Percentiles rank a stretch among this genome's conserved stretches.
Conservation (phyloP, 1,140 invertebrate species). For the Nilaparvata lugens region DNA sequence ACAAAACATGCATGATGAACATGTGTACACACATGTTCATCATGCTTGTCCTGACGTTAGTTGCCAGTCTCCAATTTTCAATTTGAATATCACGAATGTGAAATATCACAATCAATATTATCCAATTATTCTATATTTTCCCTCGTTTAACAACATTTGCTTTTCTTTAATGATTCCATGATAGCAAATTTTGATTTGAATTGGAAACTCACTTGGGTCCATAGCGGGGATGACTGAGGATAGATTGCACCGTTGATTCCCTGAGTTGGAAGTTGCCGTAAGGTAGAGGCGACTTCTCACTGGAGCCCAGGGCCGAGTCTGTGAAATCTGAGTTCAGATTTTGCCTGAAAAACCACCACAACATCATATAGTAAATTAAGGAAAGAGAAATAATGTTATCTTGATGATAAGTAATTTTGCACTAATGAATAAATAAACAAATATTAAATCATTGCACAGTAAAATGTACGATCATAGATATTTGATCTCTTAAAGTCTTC, state of each 20-base stretch:
- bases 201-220: slow-evolving; percentile 60
- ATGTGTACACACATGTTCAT: too few species aligned
- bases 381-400: not conserved
- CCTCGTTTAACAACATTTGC: too few species aligned
- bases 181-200: not conserved
- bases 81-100: too few species aligned
- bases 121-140: too few species aligned
- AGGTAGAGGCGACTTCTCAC: slow-evolving; percentile 79
- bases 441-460: not conserved
- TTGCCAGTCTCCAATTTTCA: too few species aligned
- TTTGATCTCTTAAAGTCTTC: too few species aligned
- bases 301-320: slow-evolving; percentile 81
- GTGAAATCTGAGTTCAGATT: slow-evolving; percentile 93
- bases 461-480: too few species aligned
- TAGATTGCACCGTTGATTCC: slow-evolving; percentile 88
- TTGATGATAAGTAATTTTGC: not conserved
- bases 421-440: not conserved
- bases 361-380: too few species aligned
- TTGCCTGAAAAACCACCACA: slow-evolving; percentile 57
- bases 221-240: slow-evolving; percentile 82
- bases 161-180: too few species aligned
- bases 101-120: too few species aligned
- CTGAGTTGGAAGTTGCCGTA: slow-evolving; percentile 89
- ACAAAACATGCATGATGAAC: too few species aligned
- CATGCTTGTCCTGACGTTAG: too few species aligned